Evolutionary conservation across 2,888 invertebrate species (phyloP).

Genomic region (Noctua fimbriata): DNA sequence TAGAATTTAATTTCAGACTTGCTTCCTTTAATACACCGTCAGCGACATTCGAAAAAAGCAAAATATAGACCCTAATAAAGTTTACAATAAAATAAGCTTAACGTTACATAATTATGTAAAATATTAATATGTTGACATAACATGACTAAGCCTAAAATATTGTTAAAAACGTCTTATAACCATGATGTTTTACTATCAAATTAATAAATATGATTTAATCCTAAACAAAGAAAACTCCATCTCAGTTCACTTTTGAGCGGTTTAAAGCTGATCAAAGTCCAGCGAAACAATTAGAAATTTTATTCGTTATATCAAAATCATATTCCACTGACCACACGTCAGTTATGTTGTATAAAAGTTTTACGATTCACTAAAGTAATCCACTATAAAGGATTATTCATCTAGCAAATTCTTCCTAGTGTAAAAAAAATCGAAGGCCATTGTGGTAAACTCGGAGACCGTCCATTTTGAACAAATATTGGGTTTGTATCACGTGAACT

Average conservation of each 20-base stretch:
- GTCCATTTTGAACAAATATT: conserved; percentile 53
- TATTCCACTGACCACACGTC: conserved; percentile 48
- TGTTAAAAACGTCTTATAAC: conserved; percentile 69
- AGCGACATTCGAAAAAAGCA: conserved; percentile 79
- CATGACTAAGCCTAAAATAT: conserved; percentile 72
- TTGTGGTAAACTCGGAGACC: conserved; percentile 73
- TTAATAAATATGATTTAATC: conserved; percentile 82
- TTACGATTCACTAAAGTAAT: conserved; percentile 60
- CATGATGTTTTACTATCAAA: conserved; percentile 68
- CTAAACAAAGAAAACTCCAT: conserved; percentile 73
- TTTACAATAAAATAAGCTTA: conserved; percentile 83
- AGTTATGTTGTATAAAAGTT: conserved; percentile 61
- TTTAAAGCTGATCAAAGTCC: conserved; percentile 75
- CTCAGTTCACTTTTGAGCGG: conserved; percentile 81
- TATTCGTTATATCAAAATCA: conserved; percentile 59
- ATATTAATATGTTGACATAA: conserved; percentile 85
- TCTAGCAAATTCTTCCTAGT: conserved; percentile 75
- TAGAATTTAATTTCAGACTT: conserved; percentile 30
- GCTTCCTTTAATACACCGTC: conserved; percentile 38
- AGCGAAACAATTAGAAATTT: conserved; percentile 67
- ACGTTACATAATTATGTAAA: conserved; percentile 79
- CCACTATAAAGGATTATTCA: conserved; percentile 65
- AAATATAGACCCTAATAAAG: conserved; percentile 82
- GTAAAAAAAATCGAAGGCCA: conserved; percentile 79
- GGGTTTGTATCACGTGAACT: conserved; percentile 17